phyloP scores from a whole-genome alignment of 2,888 invertebrate species.

The Ochropleura plecta region DNA sequence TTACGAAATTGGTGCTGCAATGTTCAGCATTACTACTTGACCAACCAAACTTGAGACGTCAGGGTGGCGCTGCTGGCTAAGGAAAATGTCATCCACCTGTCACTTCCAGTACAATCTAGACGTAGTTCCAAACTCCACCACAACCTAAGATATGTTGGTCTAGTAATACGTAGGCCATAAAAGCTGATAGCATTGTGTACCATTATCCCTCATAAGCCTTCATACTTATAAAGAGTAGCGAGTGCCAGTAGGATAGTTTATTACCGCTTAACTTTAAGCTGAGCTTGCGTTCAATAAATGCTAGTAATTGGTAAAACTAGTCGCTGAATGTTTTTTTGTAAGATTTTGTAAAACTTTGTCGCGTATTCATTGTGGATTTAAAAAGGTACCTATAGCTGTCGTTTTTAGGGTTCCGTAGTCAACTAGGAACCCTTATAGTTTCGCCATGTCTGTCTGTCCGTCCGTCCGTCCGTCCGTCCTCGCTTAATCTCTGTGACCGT shows the following conservation, averaged over 20 bases:
- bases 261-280: constrained; percentile 78
- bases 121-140: neutral
- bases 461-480: too few relatives aligned
- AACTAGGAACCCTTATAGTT: too few relatives aligned
- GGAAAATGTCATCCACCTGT: constrained; percentile 74
- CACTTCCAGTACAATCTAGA: neutral
- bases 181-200: constrained; percentile 80
- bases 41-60: constrained; percentile 62
- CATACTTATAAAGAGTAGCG: constrained; percentile 81
- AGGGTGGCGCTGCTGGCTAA: constrained; percentile 3
- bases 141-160: constrained; percentile 61
- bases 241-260: constrained; percentile 81
- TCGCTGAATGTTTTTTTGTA: constrained; percentile 63
- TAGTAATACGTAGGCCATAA: constrained; percentile 74
- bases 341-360: constrained; percentile 28
- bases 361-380: neutral
- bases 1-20: constrained; percentile 70
- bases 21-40: constrained; percentile 59
- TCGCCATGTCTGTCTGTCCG: too few relatives aligned
- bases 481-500: too few relatives aligned
- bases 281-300: constrained; percentile 70
- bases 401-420: too few relatives aligned
- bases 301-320: constrained; percentile 72
- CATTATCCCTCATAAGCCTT: constrained; percentile 85
- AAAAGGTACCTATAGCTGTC: too few relatives aligned